phyloP scores from a whole-genome alignment of 2,113 vertebrate species.

The Protobothrops flavoviridis region DNA sequence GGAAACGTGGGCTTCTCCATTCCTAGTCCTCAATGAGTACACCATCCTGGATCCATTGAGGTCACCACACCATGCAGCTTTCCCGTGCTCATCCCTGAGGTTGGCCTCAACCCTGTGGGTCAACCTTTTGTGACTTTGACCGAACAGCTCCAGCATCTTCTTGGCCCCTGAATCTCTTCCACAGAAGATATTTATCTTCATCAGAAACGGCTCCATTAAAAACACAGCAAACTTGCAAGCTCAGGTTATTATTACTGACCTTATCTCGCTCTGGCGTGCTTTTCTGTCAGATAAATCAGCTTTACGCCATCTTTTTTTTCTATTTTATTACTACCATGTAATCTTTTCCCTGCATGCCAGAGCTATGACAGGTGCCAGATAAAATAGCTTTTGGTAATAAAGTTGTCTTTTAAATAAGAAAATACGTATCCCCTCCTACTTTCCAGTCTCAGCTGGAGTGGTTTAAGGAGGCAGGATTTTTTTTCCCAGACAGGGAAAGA shows the following conservation, averaged over 20 bases:
- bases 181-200: background rate
- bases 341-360: background rate
- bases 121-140: background rate
- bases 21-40: background rate
- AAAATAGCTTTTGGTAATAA: slow-evolving; percentile 1
- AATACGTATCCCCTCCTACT: background rate
- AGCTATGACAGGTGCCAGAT: background rate
- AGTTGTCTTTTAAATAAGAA: slow-evolving; percentile 2
- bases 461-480: background rate
- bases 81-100: background rate
- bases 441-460: background rate
- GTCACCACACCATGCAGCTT: background rate
- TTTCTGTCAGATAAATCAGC: background rate
- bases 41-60: background rate
- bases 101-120: background rate
- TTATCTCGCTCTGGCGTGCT: background rate
- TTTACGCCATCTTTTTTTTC: background rate
- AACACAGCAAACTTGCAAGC: background rate
- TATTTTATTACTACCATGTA: background rate
- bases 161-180: background rate
- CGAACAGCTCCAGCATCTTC: background rate
- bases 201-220: background rate
- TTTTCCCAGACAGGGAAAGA: background rate
- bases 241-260: slow-evolving; percentile 16
- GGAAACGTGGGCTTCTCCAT: background rate